Conservation (phyloP, 2,113 vertebrate genomes). For the Neodontobutis hainanensis region DNA sequence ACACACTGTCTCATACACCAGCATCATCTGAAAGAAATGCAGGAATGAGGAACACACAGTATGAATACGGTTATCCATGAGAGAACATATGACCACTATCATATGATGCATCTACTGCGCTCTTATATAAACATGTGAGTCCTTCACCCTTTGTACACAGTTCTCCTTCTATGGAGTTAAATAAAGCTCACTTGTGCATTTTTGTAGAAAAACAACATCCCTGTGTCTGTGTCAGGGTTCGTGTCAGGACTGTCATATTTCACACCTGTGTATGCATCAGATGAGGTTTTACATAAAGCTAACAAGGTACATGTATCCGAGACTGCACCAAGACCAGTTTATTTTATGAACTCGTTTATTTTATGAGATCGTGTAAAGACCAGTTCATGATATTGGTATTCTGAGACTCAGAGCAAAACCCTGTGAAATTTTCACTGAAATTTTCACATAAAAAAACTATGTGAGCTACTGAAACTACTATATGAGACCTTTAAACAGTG, state of each 20-base stretch:
- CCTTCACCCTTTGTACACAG: not conserved
- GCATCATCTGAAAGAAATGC: not conserved
- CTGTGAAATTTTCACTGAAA: too few relatives aligned
- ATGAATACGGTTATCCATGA: not conserved
- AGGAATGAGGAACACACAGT: not conserved
- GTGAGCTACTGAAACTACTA: too few relatives aligned
- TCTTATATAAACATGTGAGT: not conserved
- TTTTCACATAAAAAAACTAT: too few relatives aligned
- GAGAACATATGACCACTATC: not conserved
- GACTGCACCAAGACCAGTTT: too few relatives aligned
- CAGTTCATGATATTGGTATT: too few relatives aligned
- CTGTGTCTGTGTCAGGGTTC: not conserved
- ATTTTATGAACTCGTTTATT: too few relatives aligned
- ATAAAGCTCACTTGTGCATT: not conserved
- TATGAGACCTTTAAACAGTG: too few relatives aligned
- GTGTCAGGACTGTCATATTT: not conserved
- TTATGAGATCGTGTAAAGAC: too few relatives aligned
- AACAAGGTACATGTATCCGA: too few relatives aligned
- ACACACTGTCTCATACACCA: not conserved
- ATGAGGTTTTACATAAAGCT: too few relatives aligned
- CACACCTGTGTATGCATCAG: not conserved
- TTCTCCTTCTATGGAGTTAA: not conserved
- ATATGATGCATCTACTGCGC: not conserved
- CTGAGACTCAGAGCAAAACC: too few relatives aligned
- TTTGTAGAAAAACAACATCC: not conserved